Percentiles rank a stretch among this genome's conserved stretches.
Evolutionary conservation across 2,888 invertebrate species (phyloP).

Genomic region (Chrysolina haemoptera): DNA sequence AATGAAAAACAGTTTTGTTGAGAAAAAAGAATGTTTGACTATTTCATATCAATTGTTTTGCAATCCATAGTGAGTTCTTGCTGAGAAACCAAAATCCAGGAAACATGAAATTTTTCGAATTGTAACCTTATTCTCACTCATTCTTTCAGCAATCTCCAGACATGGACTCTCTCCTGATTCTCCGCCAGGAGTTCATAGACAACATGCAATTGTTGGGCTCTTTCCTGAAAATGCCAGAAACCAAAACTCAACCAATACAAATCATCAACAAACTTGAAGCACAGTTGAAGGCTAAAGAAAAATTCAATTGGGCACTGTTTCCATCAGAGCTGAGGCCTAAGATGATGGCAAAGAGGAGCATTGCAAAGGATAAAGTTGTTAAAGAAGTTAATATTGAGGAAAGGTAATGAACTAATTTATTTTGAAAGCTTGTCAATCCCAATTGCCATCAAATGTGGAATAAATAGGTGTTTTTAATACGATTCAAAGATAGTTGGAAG

Average conservation of each 20-base stretch:
- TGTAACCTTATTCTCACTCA: neutral
- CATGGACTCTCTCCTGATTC: conserved; percentile 79
- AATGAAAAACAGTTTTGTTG: no score
- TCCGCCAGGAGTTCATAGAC: conserved; percentile 82
- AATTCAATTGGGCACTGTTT: conserved; percentile 76
- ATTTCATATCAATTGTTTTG: no score
- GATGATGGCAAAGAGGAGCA: conserved; percentile 65
- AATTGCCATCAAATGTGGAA: no score
- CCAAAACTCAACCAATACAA: conserved; percentile 72
- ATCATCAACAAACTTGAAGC: conserved; percentile 75
- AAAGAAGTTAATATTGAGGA: conserved; percentile 55
- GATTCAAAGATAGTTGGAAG: no score
- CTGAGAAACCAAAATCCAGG: no score
- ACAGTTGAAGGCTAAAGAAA: conserved; percentile 68
- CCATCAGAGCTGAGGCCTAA: conserved; percentile 77
- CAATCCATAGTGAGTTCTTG: no score
- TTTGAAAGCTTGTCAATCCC: neutral
- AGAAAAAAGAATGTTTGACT: no score
- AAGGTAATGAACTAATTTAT: conserved; percentile 42
- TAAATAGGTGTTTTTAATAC: no score
- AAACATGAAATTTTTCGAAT: no score
- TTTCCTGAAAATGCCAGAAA: conserved; percentile 72
- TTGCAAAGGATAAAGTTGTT: conserved; percentile 50
- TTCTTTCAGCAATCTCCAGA: conserved; percentile 67
- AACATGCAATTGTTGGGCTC: conserved; percentile 80